Base-by-base conservation (phyloP, 2,797 vertebrate genomes). In the Phoeniculus purpureus region DNA sequence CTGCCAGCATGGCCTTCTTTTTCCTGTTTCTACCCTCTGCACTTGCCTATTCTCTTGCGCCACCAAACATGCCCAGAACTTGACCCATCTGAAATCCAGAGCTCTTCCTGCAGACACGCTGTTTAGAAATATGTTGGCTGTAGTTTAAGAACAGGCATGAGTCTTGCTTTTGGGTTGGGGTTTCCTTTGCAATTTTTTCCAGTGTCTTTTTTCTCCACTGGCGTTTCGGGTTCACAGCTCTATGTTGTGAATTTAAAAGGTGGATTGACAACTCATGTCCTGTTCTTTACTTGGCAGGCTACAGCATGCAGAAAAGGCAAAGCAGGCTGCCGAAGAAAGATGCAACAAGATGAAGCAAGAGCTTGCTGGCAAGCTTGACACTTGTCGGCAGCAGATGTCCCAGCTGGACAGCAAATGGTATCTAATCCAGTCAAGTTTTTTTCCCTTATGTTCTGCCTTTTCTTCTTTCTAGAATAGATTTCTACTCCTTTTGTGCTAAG, bases 391-490 rank as follows among this genome's bases (percentile, higher is more conserved):
- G 62, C 98, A 98, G 48, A 97, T 99, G 54, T 88, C 97, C 37
- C 98, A 99, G 58, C 96, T 99, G 95, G 98, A 98, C 9, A 96
- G 96, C 56, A 98, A 98, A 78, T 98, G 99, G 99, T 99, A 95
- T 66, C 72, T 81, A 27, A 58, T 50, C 71, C 54, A 9, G 70
- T 43, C 55, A 37, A 31, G 21, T 20, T 34, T 56, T 56, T 65
- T 61, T 65, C 16, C 29, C 48, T 80, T 85, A 54, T 37, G 48
- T 84, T 72, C 51, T 82, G 10, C 82, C n/a, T 12, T 65, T 76
- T 70, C 45, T 76, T 71, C 64, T 43, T 79, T 71, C 60, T 37
- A 52, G 26, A 61, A 73, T 5, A 72, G 15, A 34, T 76, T 87
- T 79, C 60, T 74, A 2, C 7, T 76, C 27, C 7, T 76, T 70